These are phyloP conservation scores for Adelphocoris suturalis DNA, from an alignment of 2,888 invertebrate genomes.

Conservation along the genomic window DNA sequence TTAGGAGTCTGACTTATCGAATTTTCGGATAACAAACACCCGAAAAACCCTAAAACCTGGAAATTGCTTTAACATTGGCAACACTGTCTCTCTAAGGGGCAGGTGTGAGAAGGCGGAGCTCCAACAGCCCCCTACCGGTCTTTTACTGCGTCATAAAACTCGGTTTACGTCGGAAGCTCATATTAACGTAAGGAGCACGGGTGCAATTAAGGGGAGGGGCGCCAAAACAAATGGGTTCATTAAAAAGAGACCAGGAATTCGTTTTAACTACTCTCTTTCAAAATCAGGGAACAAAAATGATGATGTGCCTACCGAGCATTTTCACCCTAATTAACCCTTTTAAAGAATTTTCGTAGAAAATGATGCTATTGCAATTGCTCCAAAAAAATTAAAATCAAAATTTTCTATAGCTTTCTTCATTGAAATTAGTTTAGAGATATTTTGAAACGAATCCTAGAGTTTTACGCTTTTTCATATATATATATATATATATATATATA, in stretches of 20 bases:
- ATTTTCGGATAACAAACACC: no score
- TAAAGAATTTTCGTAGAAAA: no score
- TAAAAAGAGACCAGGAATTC: slow-evolving; percentile 37
- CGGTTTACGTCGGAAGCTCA: slow-evolving; percentile 41
- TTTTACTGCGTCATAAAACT: slow-evolving; percentile 52
- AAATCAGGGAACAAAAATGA: slow-evolving; percentile 6
- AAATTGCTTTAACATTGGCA: background rate
- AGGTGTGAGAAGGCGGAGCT: slow-evolving; percentile 10
- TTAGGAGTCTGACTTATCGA: no score
- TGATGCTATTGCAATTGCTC: no score
- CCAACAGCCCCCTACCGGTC: slow-evolving; percentile 8
- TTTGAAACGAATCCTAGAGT: no score
- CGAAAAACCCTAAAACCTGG: no score
- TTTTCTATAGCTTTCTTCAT: no score
- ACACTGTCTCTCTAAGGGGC: background rate
- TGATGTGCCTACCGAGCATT: background rate
- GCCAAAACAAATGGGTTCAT: slow-evolving; percentile 44
- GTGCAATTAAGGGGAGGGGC: slow-evolving; percentile 53
- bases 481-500: no score
- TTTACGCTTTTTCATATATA: no score
- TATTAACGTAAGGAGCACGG: slow-evolving; percentile 24
- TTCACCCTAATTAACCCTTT: background rate
- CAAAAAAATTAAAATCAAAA: no score
- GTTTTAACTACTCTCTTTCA: background rate
- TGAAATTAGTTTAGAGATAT: no score